phyloP scores from a whole-genome alignment of 1,140 invertebrate genomes.

The Palaemon carinicauda region DNA sequence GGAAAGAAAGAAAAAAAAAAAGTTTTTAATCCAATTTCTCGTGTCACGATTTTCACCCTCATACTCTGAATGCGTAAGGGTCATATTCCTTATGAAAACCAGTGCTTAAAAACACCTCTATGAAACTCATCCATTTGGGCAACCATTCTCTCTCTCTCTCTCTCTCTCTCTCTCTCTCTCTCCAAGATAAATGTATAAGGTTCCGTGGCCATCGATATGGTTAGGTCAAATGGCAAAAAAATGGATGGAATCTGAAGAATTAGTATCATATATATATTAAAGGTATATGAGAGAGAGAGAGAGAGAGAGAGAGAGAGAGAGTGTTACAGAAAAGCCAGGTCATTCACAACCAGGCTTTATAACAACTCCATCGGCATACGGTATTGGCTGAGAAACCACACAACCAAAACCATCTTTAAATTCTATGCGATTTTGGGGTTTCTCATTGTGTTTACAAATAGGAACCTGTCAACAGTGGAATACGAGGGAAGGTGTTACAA shows the following conservation, averaged over 20 bases:
- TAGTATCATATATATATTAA: no score
- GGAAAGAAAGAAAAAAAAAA: no score
- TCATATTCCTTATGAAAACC: background rate
- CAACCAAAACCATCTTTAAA: background rate
- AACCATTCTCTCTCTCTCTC: background rate
- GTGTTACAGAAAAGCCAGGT: no score
- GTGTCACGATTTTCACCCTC: no score
- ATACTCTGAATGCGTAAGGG: no score
- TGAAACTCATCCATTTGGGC: background rate
- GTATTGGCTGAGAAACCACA: background rate
- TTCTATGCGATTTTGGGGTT: constrained; percentile 23
- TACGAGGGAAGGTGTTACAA: background rate
- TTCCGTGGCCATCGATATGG: background rate
- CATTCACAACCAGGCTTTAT: background rate
- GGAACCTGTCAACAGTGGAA: background rate
- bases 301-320: no score
- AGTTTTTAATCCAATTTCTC: no score
- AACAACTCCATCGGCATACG: background rate
- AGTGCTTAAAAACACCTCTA: background rate
- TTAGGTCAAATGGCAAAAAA: background rate
- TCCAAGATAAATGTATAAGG: background rate
- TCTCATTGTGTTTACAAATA: constrained; percentile 4
- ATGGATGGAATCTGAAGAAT: no score
- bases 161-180: background rate
- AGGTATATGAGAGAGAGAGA: no score